Conservation (phyloP, 1,140 invertebrate genomes). For the Macrobrachium nipponense region DNA sequence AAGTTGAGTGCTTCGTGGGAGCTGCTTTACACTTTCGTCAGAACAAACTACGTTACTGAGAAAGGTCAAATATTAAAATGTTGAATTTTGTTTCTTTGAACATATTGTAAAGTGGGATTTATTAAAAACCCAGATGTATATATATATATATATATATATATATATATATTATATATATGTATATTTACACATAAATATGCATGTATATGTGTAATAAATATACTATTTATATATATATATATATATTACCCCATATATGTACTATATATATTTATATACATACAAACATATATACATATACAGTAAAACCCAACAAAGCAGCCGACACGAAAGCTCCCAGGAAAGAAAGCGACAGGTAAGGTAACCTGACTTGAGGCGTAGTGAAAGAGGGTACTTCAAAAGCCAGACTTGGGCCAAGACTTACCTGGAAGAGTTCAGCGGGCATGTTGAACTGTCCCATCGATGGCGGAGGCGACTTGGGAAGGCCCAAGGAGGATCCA, state of each 20-base stretch:
- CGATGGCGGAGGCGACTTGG: constrained; percentile 31
- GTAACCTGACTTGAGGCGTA: neutral
- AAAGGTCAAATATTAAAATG: no score
- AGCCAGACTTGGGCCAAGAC: neutral
- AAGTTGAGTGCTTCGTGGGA: no score
- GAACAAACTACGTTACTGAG: no score
- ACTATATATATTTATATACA: constrained; percentile 12
- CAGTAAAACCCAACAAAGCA: neutral
- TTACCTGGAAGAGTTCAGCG: constrained; percentile 63
- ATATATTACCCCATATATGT: no score
- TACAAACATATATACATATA: neutral
- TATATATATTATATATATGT: neutral
- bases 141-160: neutral
- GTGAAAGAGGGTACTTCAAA: neutral
- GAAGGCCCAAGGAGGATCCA: constrained; percentile 36
- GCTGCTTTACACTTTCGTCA: no score
- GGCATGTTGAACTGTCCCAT: constrained; percentile 64
- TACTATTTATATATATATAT: no score
- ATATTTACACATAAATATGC: neutral
- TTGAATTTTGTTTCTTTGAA: no score
- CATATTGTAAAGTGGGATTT: no score
- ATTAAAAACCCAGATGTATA: no score
- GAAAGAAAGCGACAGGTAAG: neutral
- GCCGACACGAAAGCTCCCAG: no score
- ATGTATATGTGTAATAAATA: no score